These are phyloP conservation scores for Montipora capitata DNA, from an alignment of 92 coral and sea anemone species.

Conservation along the genomic window DNA sequence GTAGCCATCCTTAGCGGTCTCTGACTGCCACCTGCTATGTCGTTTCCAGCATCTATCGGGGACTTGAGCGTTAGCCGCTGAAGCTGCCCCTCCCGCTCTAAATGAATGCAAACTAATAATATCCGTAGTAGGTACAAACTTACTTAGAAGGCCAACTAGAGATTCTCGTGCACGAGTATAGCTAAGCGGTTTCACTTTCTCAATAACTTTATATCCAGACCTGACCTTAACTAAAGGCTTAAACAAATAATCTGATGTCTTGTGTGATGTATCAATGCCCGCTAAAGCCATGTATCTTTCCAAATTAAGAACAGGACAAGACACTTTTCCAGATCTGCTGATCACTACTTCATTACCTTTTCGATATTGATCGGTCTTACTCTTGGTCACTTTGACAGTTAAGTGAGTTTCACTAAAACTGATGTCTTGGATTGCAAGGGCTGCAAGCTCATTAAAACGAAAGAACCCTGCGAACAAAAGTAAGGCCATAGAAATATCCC, in stretches of 20 bases:
- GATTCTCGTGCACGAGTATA: slow-evolving; percentile 34
- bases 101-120: slow-evolving; percentile 45
- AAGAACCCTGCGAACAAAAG: too few relatives aligned
- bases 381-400: too few relatives aligned
- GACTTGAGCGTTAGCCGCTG: slow-evolving; percentile 47
- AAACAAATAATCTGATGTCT: slow-evolving; percentile 11
- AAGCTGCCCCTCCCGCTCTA: slow-evolving; percentile 48
- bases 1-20: slow-evolving; percentile 46
- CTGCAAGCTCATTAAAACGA: too few relatives aligned
- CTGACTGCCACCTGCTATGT: slow-evolving; percentile 65
- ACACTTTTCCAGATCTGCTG: too few relatives aligned
- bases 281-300: neutral
- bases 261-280: neutral
- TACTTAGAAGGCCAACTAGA: neutral
- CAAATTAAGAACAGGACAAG: too few relatives aligned
- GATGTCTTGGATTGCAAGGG: too few relatives aligned
- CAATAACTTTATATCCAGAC: neutral
- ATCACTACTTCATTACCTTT: too few relatives aligned
- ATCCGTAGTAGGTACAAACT: neutral
- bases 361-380: too few relatives aligned
- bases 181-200: slow-evolving; percentile 29
- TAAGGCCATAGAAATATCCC: too few relatives aligned
- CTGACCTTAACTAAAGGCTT: slow-evolving; percentile 29
- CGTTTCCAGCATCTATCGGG: slow-evolving; percentile 55
- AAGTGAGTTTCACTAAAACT: too few relatives aligned